These are phyloP conservation scores for Peromyscus eremicus DNA, from an alignment of 2,797 vertebrate genomes.

Conservation along the genomic window DNA sequence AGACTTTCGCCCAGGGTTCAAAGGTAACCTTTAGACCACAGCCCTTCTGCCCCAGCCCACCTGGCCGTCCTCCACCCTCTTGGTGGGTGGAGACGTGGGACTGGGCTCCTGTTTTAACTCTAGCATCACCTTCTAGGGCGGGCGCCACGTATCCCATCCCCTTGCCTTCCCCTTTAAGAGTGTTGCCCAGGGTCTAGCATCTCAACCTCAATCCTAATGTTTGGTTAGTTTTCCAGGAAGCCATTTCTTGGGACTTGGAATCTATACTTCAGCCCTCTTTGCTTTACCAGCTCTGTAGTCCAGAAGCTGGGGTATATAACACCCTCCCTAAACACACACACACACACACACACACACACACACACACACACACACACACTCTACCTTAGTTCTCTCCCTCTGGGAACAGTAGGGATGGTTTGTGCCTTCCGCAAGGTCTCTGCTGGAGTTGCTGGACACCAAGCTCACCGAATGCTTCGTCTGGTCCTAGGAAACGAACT, in stretches of 20 bases:
- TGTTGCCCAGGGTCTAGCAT: background rate
- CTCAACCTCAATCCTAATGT: background rate
- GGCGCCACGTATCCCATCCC: background rate
- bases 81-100: background rate
- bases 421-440: background rate
- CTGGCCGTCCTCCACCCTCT: background rate
- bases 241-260: background rate
- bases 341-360: no score
- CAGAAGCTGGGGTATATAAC: background rate
- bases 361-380: no score
- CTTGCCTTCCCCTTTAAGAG: background rate
- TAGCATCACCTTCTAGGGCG: background rate
- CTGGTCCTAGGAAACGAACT: background rate
- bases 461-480: background rate
- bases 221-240: background rate
- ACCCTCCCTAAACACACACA: background rate
- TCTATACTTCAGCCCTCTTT: background rate
- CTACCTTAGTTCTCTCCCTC: background rate
- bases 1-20: background rate
- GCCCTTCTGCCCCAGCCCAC: background rate
- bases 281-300: background rate
- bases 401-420: background rate
- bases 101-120: background rate
- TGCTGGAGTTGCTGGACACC: background rate
- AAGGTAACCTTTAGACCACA: background rate